Percentiles rank a stretch among this genome's conserved stretches.
These are phyloP conservation scores for Ladona fulva DNA, from an alignment of 1,140 invertebrate genomes.

Conservation along the genomic window DNA sequence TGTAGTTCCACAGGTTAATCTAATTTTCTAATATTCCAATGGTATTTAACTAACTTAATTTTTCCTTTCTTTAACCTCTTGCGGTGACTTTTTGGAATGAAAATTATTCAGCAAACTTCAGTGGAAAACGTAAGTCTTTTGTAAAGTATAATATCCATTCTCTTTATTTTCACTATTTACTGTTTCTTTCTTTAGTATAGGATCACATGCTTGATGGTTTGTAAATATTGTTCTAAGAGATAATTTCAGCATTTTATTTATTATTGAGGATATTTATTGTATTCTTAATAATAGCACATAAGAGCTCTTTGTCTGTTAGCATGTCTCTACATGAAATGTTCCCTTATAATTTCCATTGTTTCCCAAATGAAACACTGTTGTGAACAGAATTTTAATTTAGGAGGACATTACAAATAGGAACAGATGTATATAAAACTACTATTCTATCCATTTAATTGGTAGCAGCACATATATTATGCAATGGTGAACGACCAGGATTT, in stretches of 20 bases:
- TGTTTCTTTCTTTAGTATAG: background rate
- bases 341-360: too few relatives aligned
- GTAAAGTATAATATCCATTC: background rate
- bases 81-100: conserved; percentile 1
- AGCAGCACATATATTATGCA: too few relatives aligned
- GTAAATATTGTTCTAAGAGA: background rate
- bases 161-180: background rate
- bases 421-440: too few relatives aligned
- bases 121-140: conserved; percentile 78
- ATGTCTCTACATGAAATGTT: too few relatives aligned
- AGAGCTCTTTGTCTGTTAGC: too few relatives aligned
- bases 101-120: conserved; percentile 61
- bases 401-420: too few relatives aligned
- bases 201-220: background rate
- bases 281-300: too few relatives aligned
- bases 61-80: conserved; percentile 19
- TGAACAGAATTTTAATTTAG: too few relatives aligned
- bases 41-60: conserved; percentile 20
- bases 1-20: background rate
- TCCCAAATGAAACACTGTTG: too few relatives aligned
- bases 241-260: background rate
- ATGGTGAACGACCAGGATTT: too few relatives aligned
- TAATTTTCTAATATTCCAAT: conserved; percentile 14
- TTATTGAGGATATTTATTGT: background rate
- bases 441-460: too few relatives aligned